These are phyloP conservation scores for Anabas testudineus DNA, from an alignment of 2,797 vertebrate genomes.

Conservation along the genomic window DNA sequence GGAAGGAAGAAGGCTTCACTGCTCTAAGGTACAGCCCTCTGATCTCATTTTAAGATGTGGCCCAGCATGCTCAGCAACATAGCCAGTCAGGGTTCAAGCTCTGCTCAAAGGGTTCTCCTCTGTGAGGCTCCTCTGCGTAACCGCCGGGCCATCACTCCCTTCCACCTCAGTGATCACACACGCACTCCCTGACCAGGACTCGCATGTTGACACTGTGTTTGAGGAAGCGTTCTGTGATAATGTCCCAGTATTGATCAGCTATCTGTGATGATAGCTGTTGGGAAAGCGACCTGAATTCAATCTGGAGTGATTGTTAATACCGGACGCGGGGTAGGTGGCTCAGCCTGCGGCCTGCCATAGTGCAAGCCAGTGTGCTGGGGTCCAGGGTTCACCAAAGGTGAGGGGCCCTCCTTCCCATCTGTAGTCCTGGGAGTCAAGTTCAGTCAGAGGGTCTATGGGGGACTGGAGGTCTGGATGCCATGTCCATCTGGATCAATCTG, in stretches of 20 bases:
- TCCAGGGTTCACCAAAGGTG: slow-evolving; percentile 81
- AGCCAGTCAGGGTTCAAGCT: slow-evolving; percentile 72
- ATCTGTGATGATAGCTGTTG: slow-evolving; percentile 76
- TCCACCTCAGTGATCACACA: slow-evolving; percentile 75
- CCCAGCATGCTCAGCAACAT: slow-evolving; percentile 73
- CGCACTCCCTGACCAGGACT: slow-evolving; percentile 50
- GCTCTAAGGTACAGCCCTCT: slow-evolving; percentile 71
- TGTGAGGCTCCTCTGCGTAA: slow-evolving; percentile 61
- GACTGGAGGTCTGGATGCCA: slow-evolving; percentile 76
- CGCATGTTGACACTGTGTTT: slow-evolving; percentile 80
- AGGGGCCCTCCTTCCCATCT: slow-evolving; percentile 81
- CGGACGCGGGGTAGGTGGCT: slow-evolving; percentile 53
- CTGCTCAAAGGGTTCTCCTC: slow-evolving; percentile 71
- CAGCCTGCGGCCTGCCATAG: slow-evolving; percentile 36
- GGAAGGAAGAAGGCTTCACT: slow-evolving; percentile 64
- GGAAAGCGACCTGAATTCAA: slow-evolving; percentile 77
- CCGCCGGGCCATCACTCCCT: slow-evolving; percentile 60
- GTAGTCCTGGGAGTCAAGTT: slow-evolving; percentile 86
- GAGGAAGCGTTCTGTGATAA: slow-evolving; percentile 82
- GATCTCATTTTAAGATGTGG: slow-evolving; percentile 77
- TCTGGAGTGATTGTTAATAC: slow-evolving; percentile 70
- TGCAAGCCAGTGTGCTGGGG: slow-evolving; percentile 48
- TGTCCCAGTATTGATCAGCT: slow-evolving; percentile 82
- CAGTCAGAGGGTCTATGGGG: slow-evolving; percentile 81
- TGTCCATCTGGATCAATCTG: slow-evolving; percentile 86